Base-by-base conservation (phyloP, 2,797 vertebrate genomes). In the Lerista edwardsae region DNA sequence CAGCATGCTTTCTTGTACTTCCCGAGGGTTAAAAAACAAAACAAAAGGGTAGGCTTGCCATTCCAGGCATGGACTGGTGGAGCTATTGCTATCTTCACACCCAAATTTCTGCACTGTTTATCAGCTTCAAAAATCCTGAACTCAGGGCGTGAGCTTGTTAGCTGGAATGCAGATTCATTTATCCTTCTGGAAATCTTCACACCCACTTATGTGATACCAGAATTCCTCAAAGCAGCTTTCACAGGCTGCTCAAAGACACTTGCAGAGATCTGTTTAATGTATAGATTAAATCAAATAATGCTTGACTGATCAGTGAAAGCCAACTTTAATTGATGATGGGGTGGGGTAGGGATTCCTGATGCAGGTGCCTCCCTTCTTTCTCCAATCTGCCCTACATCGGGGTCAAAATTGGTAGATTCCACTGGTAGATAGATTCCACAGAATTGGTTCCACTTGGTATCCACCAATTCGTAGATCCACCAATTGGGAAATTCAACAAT, bases 151-250 rank as follows among this genome's bases (percentile, higher is more conserved):
- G 75, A 51, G 36, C 51, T 84, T 29, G 3, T 19, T 73, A 31
- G 41, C 34, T 25, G 68, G 61, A 67, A 76, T 77, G 82, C 34
- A 76, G 31, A 77, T 68, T 34, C 64, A 71, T 36, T 65, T 39
- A 64, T 84, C 69, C 59, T 79, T 39, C 69, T 64, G 31, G 76
- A 79, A 84, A 72, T 31, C 25, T 51, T 84, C 29, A 72, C 15
- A 59, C 74, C n/a, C 36, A 59, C n/a, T 77, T 76, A 39, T 62
- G 34, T 14, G n/a, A 31, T 27, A 44, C 36, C n/a, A 69, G 57
- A 25, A 29, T 69, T 77, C 65, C 64, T 47, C 82, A 76, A n/a
- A 68, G 47, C 47, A 39, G 65, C 64, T 80, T 69, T 71, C 51
- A 39, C 31, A 59, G 57, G 34, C 39, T 19, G 17, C 41, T 51